Evolutionary conservation across 2,113 vertebrate species (phyloP).

Genomic region (Accipiter virgatus): DNA sequence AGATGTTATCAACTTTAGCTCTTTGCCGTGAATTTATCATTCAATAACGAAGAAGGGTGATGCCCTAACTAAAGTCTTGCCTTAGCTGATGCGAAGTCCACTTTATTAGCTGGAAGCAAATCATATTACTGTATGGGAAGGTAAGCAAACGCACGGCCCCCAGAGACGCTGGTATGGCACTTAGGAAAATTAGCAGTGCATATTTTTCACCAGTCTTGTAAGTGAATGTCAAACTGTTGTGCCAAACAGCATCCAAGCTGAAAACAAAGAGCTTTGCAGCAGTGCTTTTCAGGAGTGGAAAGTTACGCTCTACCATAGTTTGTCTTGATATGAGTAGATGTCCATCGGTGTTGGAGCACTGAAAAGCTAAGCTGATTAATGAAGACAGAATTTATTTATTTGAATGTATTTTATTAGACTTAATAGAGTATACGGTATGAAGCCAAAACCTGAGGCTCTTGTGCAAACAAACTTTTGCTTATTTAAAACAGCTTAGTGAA

Average conservation of each 20-base stretch:
- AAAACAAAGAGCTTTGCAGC: background rate
- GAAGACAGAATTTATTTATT: background rate
- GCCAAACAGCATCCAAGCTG: constrained; percentile 6
- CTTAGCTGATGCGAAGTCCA: background rate
- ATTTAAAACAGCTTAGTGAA: background rate
- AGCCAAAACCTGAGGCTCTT: background rate
- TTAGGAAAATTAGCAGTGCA: constrained; percentile 54
- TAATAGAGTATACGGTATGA: background rate
- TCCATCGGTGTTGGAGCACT: background rate
- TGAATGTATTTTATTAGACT: background rate
- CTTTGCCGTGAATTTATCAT: background rate
- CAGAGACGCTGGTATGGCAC: background rate
- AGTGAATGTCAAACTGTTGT: constrained; percentile 23
- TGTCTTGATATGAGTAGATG: background rate
- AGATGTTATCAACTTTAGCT: constrained; percentile 6
- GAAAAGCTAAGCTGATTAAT: background rate
- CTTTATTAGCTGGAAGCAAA: constrained; percentile 29
- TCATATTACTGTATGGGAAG: background rate
- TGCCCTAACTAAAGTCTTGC: background rate
- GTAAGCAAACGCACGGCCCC: background rate
- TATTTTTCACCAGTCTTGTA: constrained; percentile 38
- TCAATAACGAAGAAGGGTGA: background rate
- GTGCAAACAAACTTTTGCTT: background rate
- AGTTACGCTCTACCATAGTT: background rate
- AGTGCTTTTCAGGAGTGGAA: background rate